Evolutionary conservation across 2,888 invertebrate genomes (phyloP).

Genomic region (Trichogramma evanescens): DNA sequence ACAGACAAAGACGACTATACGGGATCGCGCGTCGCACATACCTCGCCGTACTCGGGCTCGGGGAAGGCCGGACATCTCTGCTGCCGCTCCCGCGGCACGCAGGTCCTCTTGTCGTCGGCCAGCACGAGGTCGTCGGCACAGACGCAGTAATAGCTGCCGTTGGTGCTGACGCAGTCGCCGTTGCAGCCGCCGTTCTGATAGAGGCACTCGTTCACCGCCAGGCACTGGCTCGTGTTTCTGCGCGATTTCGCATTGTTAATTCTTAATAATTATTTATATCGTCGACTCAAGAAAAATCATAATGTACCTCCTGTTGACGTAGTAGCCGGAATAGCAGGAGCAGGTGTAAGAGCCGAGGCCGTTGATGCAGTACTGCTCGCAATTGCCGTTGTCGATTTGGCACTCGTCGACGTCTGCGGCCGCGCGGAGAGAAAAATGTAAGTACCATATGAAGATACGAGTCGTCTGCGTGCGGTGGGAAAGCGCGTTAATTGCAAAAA

Average conservation of each 20-base stretch:
- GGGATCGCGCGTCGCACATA: constrained; percentile 15
- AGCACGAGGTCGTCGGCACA: constrained; percentile 41
- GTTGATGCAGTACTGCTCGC: constrained; percentile 44
- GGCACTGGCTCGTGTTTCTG: constrained; percentile 40
- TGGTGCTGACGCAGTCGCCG: constrained; percentile 45
- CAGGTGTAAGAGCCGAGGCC: constrained; percentile 41
- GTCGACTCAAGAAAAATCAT: not conserved
- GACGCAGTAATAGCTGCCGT: constrained; percentile 42
- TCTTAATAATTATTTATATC: not conserved
- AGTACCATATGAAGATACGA: too few species aligned
- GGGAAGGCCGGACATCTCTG: constrained; percentile 35
- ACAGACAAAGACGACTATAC: not conserved
- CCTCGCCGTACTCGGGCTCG: constrained; percentile 36
- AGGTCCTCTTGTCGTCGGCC: constrained; percentile 41
- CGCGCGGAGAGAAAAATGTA: not conserved
- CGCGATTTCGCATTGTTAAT: not conserved
- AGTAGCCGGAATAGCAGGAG: constrained; percentile 37
- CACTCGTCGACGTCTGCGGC: constrained; percentile 45
- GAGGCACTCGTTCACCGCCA: constrained; percentile 44
- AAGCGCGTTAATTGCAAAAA: constrained; percentile 2
- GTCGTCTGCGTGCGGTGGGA: not conserved
- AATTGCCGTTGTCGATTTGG: constrained; percentile 39
- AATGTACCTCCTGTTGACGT: constrained; percentile 31
- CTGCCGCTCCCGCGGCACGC: constrained; percentile 30
- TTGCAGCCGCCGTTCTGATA: constrained; percentile 43